Evolutionary conservation across 2,888 invertebrate species (phyloP).

Genomic region (Athripsodes cinereus): DNA sequence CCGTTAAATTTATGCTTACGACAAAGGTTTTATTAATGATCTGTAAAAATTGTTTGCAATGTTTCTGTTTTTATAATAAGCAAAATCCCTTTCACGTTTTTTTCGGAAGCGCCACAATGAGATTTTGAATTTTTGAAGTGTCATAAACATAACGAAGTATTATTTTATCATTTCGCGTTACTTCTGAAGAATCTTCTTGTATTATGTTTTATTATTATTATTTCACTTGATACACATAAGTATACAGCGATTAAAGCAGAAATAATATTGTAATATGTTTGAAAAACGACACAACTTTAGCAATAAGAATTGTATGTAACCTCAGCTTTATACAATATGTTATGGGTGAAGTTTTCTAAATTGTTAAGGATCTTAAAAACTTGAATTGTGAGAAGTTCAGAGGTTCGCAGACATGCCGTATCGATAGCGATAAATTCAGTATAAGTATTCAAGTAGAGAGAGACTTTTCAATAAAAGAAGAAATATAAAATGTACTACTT

Average conservation of each 20-base stretch:
- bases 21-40: slow-evolving; percentile 2
- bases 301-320: slow-evolving; percentile 23
- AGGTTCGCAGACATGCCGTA: too few relatives aligned
- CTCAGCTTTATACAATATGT: slow-evolving; percentile 19
- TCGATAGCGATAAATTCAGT: too few relatives aligned
- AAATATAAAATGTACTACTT: too few relatives aligned
- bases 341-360: slow-evolving; percentile 24
- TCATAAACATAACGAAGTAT: slow-evolving; percentile 3
- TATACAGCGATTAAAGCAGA: slow-evolving; percentile 20
- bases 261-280: slow-evolving; percentile 7
- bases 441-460: too few relatives aligned
- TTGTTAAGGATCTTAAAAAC: slow-evolving; percentile 3
- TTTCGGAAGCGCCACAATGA: not conserved
- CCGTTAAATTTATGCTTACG: not conserved
- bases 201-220: too few relatives aligned
- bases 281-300: slow-evolving; percentile 23
- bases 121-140: slow-evolving; percentile 5
- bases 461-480: too few relatives aligned
- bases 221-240: slow-evolving; percentile 11
- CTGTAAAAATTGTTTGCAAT: not conserved
- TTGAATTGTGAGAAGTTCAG: not conserved
- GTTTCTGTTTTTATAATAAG: not conserved
- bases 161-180: too few relatives aligned
- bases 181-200: too few relatives aligned
- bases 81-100: not conserved